phyloP scores from a whole-genome alignment of 2,797 vertebrate species.

The Eupleurogrammus muticus region DNA sequence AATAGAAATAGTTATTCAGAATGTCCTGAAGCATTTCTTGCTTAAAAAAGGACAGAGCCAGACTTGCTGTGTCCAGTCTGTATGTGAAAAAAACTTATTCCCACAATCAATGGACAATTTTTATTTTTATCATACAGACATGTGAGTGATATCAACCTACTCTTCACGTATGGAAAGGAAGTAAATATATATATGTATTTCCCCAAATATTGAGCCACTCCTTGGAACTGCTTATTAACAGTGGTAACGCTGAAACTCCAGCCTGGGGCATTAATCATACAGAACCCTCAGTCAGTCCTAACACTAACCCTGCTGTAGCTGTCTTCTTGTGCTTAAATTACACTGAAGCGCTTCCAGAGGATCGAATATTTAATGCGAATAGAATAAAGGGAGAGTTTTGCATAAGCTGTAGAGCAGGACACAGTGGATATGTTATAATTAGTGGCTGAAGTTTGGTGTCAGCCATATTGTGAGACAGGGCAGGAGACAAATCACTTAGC shows the following conservation, averaged over 20 bases:
- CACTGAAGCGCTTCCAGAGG: not conserved
- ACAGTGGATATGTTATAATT: slow-evolving; percentile 69
- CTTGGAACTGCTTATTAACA: not conserved
- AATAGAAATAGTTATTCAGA: too few relatives aligned
- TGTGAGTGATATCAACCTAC: too few relatives aligned
- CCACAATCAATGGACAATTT: too few relatives aligned
- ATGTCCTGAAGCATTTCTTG: too few relatives aligned
- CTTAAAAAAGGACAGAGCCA: too few relatives aligned
- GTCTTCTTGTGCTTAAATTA: not conserved
- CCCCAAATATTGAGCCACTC: too few relatives aligned
- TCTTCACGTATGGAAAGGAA: too few relatives aligned
- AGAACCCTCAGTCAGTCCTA: not conserved
- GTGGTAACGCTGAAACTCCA: not conserved
- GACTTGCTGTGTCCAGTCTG: too few relatives aligned
- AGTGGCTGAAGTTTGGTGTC: slow-evolving; percentile 81
- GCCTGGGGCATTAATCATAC: not conserved
- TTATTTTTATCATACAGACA: too few relatives aligned
- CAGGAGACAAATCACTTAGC: slow-evolving; percentile 78
- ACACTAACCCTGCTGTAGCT: not conserved
- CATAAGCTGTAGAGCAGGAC: slow-evolving; percentile 1
- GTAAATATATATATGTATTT: too few relatives aligned
- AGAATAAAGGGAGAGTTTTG: not conserved
- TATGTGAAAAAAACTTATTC: too few relatives aligned
- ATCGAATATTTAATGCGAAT: not conserved
- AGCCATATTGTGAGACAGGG: slow-evolving; percentile 64